Percentiles rank a stretch among this genome's conserved stretches.
Conservation (phyloP, 2,888 invertebrate species). For the Sturmia bella region DNA sequence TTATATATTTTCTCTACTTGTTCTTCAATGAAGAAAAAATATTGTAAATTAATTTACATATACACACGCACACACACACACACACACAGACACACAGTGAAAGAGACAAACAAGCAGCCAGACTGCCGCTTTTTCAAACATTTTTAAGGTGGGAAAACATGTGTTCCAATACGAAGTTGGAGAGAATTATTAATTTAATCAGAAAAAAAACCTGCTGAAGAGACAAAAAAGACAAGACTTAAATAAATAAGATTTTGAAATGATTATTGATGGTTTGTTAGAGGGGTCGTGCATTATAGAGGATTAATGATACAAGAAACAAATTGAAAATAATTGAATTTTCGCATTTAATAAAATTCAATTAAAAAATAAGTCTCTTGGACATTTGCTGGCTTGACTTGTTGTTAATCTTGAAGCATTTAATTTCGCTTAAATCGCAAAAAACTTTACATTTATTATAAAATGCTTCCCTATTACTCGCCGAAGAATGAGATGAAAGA, state of each 20-base stretch:
- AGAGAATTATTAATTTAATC: constrained; percentile 26
- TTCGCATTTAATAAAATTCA: constrained; percentile 14
- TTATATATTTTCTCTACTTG: constrained; percentile 28
- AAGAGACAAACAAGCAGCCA: neutral
- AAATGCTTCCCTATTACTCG: too few relatives aligned
- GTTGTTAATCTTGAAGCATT: too few relatives aligned
- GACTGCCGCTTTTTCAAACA: constrained; percentile 39
- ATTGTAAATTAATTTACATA: constrained; percentile 31
- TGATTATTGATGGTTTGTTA: constrained; percentile 36
- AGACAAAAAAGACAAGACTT: constrained; percentile 4
- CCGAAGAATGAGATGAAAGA: too few relatives aligned
- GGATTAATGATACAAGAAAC: constrained; percentile 39
- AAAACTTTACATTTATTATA: too few relatives aligned
- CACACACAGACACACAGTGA: neutral
- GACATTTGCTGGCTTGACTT: too few relatives aligned
- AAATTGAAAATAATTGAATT: constrained; percentile 46
- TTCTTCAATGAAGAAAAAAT: neutral
- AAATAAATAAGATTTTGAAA: constrained; percentile 55
- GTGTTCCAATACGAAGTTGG: constrained; percentile 41
- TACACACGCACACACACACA: neutral
- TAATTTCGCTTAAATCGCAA: too few relatives aligned
- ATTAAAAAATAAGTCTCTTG: neutral
- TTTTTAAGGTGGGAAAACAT: constrained; percentile 67
- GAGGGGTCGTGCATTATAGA: constrained; percentile 49
- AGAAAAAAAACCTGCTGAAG: constrained; percentile 18